Conservation (phyloP, 2,113 vertebrate species). For the Cyprinodon tularosa region DNA sequence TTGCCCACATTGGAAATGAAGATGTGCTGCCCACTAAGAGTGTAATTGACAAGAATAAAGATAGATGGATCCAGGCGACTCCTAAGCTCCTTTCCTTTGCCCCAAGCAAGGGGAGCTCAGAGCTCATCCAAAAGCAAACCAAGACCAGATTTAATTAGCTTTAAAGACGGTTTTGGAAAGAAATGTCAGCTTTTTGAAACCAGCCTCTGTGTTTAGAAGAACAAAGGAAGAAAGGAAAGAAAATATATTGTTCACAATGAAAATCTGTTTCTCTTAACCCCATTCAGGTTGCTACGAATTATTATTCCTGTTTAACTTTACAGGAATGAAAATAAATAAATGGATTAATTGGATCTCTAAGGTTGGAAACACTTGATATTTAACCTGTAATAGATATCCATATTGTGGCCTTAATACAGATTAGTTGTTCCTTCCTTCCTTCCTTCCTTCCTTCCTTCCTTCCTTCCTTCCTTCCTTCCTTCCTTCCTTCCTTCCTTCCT, state of each 20-base stretch:
- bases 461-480: no score
- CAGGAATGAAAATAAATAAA: not conserved
- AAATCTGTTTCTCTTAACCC: no score
- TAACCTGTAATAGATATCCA: not conserved
- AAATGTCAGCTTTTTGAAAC: conserved; percentile 9
- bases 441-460: no score
- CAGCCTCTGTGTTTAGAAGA: not conserved
- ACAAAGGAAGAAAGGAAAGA: not conserved
- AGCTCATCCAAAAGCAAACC: conserved; percentile 32
- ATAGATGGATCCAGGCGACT: conserved; percentile 66
- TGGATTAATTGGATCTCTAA: not conserved
- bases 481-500: no score
- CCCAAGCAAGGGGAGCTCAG: conserved; percentile 46
- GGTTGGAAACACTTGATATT: not conserved
- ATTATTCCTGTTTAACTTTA: not conserved
- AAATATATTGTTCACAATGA: not conserved
- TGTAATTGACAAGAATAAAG: conserved; percentile 77
- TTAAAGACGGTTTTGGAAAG: conserved; percentile 24
- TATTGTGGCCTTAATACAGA: no score
- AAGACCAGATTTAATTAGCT: conserved; percentile 50
- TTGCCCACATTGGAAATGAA: conserved; percentile 71
- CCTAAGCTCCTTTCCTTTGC: conserved; percentile 41
- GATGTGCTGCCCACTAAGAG: conserved; percentile 61
- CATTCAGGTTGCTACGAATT: not conserved
- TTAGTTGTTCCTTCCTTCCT: not conserved